Base-by-base conservation (phyloP, 1,140 invertebrate species). In the Sipha flava region DNA sequence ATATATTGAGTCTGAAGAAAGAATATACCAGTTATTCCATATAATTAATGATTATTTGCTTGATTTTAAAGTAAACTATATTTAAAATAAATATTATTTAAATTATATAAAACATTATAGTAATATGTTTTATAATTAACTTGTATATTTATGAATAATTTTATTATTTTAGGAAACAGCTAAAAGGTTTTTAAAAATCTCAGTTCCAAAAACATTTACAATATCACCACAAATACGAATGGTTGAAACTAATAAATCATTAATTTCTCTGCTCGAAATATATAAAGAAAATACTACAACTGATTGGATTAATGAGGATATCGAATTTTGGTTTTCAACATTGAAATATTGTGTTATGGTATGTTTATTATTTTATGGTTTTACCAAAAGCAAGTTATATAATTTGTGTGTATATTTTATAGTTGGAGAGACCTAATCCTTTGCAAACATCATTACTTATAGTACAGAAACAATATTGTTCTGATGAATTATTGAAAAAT, bases 261-360 rank as follows among this genome's bases (percentile, higher is more conserved):
- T 37, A n/a, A 59, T 59, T 49, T 59, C 73, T 18, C 52, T 77
- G 0, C 29, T 77, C 1, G 52, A 57, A 10, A 77, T 77, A 26
- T 77, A 59, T 2, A 57, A 18, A 2, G 10, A 77, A 77, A 43
- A 59, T 1, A 43, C 16, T 9, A 40, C 18, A 23, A 26, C 5
- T 10, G 1, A 5, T 7, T 40, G 52, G 47, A 23, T 73, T 18
- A 29, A 77, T 26, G 34, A 43, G 1, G 73, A 77, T 37, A 77
- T 77, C 40, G 73, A 77, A 3, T 57, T 23, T 59, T 77, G 52
- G 49, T 77, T 57, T 57, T 59, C 73, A 57, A n/a, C 29, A 57
- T 29, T 77, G 2, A 77, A n/a, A 23, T 26, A 29, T 1, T 77
- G 34, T 57, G 40, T 57, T 23, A 26, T 37, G 21, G 73, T 77